Evolutionary conservation across 1,140 invertebrate species (phyloP), one percentile per base, ranked within the genome.

Genomic region (Pinna nobilis): DNA sequence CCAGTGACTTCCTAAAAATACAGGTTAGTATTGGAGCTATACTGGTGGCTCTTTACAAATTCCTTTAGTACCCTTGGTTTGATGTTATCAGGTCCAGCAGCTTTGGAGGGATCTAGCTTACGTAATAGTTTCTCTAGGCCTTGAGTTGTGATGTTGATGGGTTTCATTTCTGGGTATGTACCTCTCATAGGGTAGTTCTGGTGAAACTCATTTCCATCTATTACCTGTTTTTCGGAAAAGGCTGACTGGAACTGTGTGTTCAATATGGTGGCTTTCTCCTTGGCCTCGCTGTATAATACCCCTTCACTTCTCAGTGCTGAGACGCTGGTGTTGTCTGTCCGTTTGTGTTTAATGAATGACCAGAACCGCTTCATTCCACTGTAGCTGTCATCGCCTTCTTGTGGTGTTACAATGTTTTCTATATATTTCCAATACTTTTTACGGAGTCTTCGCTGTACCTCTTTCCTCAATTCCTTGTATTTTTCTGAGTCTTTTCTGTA

Each of bases 1-100:
- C 28, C 20, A 37, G 25, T 2, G 67, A 70, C 37, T 37, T 28
- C 13, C 23, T 70, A 25, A 35, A 60, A 32, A 76, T 76, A 23
- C 44, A 28, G 2, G 67, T 70, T 11, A 76, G 68, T 1, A 65
- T 63, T 13, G 74, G 74, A n/a, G n/a, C n/a, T n/a, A n/a, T n/a
- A n/a, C n/a, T n/a, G n/a, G n/a, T n/a, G 2, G 68, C 32, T n/a
- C n/a, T n/a, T n/a, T n/a, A n/a, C n/a, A 30, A 76, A 1, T 61
- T 70, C 66, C 65, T 75, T 75, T 25, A 70, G n/a, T 15, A 74
- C 35, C 33, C 49, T 50, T 15, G 55, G 57, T 20, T 11, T 55
- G 37, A 70, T 70, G 49, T 64, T 64, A 41, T 76, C 66, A 23
- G 67, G 73, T n/a, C 73, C 66, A 11, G 67, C n/a, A 32, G 60